A percentile compares a stretch with the other conserved stretches of the same genome.
Evolutionary conservation across 2,113 vertebrate species (phyloP).

Genomic region (Isurus oxyrinchus): DNA sequence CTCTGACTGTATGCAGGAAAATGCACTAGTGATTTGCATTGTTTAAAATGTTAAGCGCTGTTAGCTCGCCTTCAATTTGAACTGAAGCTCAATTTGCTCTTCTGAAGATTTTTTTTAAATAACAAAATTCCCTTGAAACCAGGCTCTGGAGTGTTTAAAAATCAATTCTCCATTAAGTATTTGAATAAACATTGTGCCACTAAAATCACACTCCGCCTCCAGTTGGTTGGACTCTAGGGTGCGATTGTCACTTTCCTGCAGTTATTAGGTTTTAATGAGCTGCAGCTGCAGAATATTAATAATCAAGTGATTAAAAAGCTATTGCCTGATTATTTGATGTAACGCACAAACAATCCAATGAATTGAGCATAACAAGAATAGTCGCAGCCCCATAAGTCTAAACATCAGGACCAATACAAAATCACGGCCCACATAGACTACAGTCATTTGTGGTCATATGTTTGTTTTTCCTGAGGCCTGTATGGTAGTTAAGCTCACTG

Average conservation of each 20-base stretch:
- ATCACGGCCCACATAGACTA: not conserved
- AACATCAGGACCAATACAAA: not conserved
- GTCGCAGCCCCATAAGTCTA: not conserved
- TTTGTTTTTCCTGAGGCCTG: not conserved
- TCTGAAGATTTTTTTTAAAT: not conserved
- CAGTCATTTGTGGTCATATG: not conserved
- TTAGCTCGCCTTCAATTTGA: not conserved
- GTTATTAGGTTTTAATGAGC: conserved; percentile 8
- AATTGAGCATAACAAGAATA: not conserved
- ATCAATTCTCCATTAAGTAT: conserved; percentile 20
- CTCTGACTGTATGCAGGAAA: not conserved
- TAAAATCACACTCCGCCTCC: not conserved
- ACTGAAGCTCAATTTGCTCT: not conserved
- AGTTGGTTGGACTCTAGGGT: not conserved
- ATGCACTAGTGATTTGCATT: not conserved
- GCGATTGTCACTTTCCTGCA: not conserved
- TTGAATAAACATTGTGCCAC: not conserved
- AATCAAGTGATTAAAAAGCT: not conserved
- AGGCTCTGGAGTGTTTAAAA: not conserved
- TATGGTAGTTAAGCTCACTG: not conserved
- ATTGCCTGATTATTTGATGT: not conserved
- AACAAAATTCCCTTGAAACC: not conserved
- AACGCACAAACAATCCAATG: not conserved
- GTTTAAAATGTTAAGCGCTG: not conserved
- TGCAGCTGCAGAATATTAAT: not conserved